Evolutionary conservation across 2,888 invertebrate genomes (phyloP).

Genomic region (Coremacera marginata): DNA sequence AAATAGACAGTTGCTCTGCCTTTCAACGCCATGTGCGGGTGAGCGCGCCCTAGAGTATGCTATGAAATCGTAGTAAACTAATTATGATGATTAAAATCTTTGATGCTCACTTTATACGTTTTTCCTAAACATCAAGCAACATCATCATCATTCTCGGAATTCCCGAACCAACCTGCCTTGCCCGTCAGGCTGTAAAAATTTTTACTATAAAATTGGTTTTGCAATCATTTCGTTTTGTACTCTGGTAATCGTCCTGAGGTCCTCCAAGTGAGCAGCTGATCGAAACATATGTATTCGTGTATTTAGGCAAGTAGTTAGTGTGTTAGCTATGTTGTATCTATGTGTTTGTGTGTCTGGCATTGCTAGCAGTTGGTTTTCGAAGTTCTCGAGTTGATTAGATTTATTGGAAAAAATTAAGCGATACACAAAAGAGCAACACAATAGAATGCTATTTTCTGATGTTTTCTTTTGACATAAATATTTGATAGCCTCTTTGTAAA

Average conservation of each 20-base stretch:
- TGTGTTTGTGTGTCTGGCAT: too few species aligned
- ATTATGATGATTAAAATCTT: constrained; percentile 17
- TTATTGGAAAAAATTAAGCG: background rate
- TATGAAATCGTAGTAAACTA: background rate
- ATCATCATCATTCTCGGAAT: background rate
- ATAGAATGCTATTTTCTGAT: too few species aligned
- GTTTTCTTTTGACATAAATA: too few species aligned
- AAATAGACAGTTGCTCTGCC: background rate
- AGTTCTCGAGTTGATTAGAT: background rate
- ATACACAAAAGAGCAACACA: too few species aligned
- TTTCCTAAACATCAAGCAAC: background rate
- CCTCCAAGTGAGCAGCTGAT: background rate
- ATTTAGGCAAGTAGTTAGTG: too few species aligned
- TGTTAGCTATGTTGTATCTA: too few species aligned
- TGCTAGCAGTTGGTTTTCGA: background rate
- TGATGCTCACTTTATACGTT: background rate
- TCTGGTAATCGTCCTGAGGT: background rate
- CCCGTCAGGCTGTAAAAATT: background rate
- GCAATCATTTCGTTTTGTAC: background rate
- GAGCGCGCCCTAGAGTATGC: background rate
- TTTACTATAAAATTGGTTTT: background rate
- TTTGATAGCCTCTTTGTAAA: too few species aligned
- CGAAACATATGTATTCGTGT: background rate
- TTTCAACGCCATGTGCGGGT: background rate
- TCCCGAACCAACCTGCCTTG: background rate